Evolutionary conservation across 2,113 vertebrate species (phyloP), one percentile per base, ranked within the genome.

Genomic region (Datnioides undecimradiatus): DNA sequence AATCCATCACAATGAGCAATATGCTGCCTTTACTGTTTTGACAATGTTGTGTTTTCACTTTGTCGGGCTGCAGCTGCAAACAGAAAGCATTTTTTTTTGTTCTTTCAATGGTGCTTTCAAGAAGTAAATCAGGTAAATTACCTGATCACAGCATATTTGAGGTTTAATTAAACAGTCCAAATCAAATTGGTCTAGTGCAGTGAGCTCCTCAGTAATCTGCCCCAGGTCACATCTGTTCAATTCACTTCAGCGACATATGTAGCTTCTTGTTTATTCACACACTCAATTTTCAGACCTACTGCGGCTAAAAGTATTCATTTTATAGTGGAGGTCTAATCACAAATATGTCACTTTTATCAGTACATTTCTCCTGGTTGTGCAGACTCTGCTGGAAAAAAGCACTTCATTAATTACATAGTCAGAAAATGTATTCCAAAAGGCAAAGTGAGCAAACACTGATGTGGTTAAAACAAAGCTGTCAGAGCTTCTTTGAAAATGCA

Each of bases 1-100:
- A 54, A 87, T 87, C 72, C 74, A 87, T 91, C 86, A 87, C 52
- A 72, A 40, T 58, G 64, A 83, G 68, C 8, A 62, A 81, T 76
- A 45, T 19, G 51, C 76, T 73, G 65, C 57, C 60, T 72, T 80
- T 52, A 34, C 33, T 43, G 74, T 76, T 51, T 40, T 45, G 48
- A 55, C 65, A 58, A 71, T 65, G 60, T 51, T 60, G 29, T 58
- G 48, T 33, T 57, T 21, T 40, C 36, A 17, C 12, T 52, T 64
- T 49, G 63, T 4, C 2, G 52, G 6, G 36, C 64, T 48, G 45
- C 48, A 48, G 41, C 8, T 76, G 27, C 5, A 4, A 66, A 57
- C 54, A 57, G 48, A 36, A 74, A 46, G 38, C 23, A 4, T n/a
- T 45, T 40, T 73, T 1, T n/a, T 43, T 71, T 34, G 11, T 21